Base-by-base conservation (phyloP, 2,888 invertebrate species). In the Eugnorisma glareosa region DNA sequence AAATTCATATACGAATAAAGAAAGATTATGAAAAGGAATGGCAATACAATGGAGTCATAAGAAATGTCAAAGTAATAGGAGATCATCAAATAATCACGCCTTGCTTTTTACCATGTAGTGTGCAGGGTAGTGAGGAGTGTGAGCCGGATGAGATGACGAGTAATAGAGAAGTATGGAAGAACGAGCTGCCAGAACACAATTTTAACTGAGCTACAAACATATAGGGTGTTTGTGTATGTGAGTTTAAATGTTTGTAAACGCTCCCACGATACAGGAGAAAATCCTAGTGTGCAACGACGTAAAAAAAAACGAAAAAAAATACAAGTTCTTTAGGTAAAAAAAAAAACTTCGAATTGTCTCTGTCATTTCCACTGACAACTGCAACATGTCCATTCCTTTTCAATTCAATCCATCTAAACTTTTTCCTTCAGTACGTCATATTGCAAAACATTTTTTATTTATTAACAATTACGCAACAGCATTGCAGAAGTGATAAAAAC, bases 401-500 rank as follows among this genome's bases (percentile, higher is more conserved):
- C 10, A 48, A 10, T 13, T 51, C 21, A 21, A 11, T 43, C 13
- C 15, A 35, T 64, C 64, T n/a, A 51, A 18, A 51, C 18, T 63
- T 63, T 63, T 51, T 67, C 21, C 43, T 35, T 15, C 37, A 18
- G 13, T 11, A 31, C 8, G 15, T 21, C 15, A 45, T 61, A 45
- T 21, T 64, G 64, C 15, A 64, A 64, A 40, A 35, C 35, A 0
- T 11, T 51, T 68, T 76, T 76, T 71, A 81, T 71, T 77, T 85
- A 75, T 78, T 67, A 74, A 76, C 72, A 83, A 77, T 84, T 86
- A 79, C 76, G 59, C 73, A 79, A 86, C n/a, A 74, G 43, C 24
- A 79, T 35, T 73, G 79, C 68, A 70, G 64, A 74, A 73, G 71
- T 84, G 89, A 88, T 89, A 86, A 89, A 86, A 91, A 92, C 90